A percentile compares a stretch with the other conserved stretches of the same genome.
These are phyloP conservation scores for Acromyrmex heyeri DNA, from an alignment of 1,140 invertebrate genomes.

Conservation along the genomic window DNA sequence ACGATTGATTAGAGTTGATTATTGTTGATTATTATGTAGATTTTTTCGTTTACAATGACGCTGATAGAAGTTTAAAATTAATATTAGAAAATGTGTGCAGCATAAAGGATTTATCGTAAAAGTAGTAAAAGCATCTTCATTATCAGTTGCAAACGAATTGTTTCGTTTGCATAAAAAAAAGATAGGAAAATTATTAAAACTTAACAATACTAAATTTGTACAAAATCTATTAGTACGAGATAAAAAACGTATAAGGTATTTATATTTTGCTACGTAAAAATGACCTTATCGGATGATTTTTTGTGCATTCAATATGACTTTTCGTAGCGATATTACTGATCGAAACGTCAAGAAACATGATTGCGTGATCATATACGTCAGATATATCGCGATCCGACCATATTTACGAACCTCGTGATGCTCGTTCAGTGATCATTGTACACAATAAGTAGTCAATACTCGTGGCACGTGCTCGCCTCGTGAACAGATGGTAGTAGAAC, in stretches of 20 bases:
- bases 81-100: conserved; percentile 1
- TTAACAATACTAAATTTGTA: not conserved
- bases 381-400: conserved; percentile 1
- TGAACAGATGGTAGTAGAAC: conserved; percentile 36
- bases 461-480: conserved; percentile 52
- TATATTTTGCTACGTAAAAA: conserved; percentile 1
- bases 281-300: not conserved
- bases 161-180: not conserved
- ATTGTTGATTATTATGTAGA: not conserved
- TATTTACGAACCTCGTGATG: conserved; percentile 54
- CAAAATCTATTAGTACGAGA: not conserved
- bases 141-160: not conserved
- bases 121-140: not conserved
- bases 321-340: not conserved
- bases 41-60: not conserved
- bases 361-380: conserved; percentile 41
- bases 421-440: conserved; percentile 38
- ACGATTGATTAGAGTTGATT: not conserved
- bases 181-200: not conserved
- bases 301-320: not conserved
- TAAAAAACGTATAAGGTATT: not conserved
- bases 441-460: conserved; percentile 57
- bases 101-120: conserved; percentile 2
- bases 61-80: conserved; percentile 15
- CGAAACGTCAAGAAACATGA: not conserved